Conservation (phyloP, 2,888 invertebrate genomes). For the Acrocyrtus sp. region DNA sequence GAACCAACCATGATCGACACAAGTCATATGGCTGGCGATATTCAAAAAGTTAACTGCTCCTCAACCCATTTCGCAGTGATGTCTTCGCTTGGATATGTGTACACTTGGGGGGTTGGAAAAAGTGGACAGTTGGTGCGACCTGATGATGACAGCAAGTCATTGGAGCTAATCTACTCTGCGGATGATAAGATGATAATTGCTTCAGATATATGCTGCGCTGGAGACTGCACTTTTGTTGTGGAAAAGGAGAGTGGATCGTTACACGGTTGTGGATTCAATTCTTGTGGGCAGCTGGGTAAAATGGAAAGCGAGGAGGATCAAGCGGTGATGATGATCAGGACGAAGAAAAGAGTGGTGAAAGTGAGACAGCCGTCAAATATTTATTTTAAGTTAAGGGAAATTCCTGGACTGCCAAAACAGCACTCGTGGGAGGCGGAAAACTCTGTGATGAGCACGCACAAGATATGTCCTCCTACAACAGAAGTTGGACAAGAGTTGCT, state of each 20-base stretch:
- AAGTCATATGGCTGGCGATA: constrained; percentile 72
- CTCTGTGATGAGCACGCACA: constrained; percentile 46
- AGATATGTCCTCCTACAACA: constrained; percentile 52
- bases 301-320: constrained; percentile 62
- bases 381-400: constrained; percentile 60
- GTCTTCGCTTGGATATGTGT: constrained; percentile 60
- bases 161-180: constrained; percentile 60
- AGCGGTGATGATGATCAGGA: constrained; percentile 62
- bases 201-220: constrained; percentile 59
- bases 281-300: constrained; percentile 59
- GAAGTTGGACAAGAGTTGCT: constrained; percentile 57
- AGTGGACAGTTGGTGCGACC: constrained; percentile 61
- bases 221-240: constrained; percentile 62
- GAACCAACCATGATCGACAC: constrained; percentile 74
- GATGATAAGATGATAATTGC: constrained; percentile 61
- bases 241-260: constrained; percentile 56
- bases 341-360: constrained; percentile 62
- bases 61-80: constrained; percentile 62
- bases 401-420: constrained; percentile 60
- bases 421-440: constrained; percentile 52
- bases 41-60: constrained; percentile 69
- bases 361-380: constrained; percentile 63
- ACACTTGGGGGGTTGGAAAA: constrained; percentile 61
- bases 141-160: constrained; percentile 60
- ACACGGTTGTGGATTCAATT: constrained; percentile 62